A percentile compares a stretch with the other conserved stretches of the same genome.
Conservation (phyloP, 2,113 vertebrate species). For the Protobothrops flavoviridis region DNA sequence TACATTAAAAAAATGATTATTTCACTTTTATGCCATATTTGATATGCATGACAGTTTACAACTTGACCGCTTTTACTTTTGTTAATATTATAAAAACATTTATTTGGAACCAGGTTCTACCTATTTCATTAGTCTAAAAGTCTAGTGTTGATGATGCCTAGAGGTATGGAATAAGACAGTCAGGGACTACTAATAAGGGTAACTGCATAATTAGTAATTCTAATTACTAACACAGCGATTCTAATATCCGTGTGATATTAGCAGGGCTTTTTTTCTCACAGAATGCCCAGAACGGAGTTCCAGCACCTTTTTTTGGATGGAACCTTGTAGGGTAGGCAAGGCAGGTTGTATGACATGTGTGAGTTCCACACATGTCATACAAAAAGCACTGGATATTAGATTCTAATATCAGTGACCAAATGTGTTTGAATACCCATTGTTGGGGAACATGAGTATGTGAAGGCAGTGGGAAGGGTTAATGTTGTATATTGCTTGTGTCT, state of each 20-base stretch:
- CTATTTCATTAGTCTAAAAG: not conserved
- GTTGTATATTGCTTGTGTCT: not conserved
- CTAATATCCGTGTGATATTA: not conserved
- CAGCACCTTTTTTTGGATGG: no score
- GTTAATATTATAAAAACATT: not conserved
- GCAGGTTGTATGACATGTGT: no score
- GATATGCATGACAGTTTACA: conserved; percentile 11
- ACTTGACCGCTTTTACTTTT: not conserved
- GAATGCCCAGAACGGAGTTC: no score
- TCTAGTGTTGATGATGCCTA: not conserved
- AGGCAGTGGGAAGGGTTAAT: not conserved
- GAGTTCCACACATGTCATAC: no score
- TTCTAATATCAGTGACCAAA: not conserved
- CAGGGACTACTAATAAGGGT: not conserved
- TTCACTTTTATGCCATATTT: conserved; percentile 20
- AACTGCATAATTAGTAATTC: not conserved
- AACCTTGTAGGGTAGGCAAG: no score
- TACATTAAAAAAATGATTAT: not conserved
- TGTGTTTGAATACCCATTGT: not conserved
- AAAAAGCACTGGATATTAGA: no score
- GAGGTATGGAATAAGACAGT: not conserved
- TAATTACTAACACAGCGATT: not conserved
- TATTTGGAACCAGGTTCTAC: not conserved
- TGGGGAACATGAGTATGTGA: not conserved
- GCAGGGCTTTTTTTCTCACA: no score